phyloP scores from a whole-genome alignment of 2,113 vertebrate species.

The Coreoperca whiteheadi region DNA sequence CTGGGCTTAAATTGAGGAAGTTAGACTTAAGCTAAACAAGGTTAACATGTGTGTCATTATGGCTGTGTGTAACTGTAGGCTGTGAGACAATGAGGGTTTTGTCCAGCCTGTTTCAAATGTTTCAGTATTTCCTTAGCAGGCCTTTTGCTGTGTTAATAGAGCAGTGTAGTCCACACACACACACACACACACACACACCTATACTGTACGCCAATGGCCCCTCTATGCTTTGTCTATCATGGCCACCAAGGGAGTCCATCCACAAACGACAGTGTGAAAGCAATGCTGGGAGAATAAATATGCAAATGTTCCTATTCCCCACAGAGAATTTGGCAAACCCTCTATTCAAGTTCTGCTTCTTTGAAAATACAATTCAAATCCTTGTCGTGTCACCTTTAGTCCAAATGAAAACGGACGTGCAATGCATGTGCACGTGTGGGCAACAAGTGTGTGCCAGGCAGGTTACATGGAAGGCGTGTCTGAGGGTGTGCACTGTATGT shows the following conservation, averaged over 20 bases:
- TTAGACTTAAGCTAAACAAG: background rate
- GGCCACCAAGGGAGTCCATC: background rate
- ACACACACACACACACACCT: no score
- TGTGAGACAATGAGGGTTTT: background rate
- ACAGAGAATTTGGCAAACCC: slow-evolving; percentile 7
- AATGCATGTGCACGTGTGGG: background rate
- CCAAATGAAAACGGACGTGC: background rate
- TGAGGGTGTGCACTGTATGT: background rate
- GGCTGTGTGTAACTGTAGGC: background rate
- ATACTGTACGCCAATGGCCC: no score
- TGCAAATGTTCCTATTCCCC: slow-evolving; percentile 12
- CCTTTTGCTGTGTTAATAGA: background rate
- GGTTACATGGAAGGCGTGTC: background rate
- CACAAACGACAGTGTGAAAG: background rate
- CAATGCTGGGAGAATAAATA: slow-evolving; percentile 22
- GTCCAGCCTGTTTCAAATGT: background rate
- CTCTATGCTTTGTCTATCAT: background rate
- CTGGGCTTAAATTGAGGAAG: slow-evolving; percentile 7
- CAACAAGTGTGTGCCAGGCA: background rate
- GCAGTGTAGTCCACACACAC: background rate
- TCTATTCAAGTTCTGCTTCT: background rate
- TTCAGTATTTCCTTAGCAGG: background rate
- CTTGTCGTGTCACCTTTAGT: background rate
- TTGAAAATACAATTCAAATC: background rate
- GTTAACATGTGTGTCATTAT: background rate